Evolutionary conservation across 2,797 vertebrate genomes (phyloP).

Genomic region (Pachyuromys duprasi): DNA sequence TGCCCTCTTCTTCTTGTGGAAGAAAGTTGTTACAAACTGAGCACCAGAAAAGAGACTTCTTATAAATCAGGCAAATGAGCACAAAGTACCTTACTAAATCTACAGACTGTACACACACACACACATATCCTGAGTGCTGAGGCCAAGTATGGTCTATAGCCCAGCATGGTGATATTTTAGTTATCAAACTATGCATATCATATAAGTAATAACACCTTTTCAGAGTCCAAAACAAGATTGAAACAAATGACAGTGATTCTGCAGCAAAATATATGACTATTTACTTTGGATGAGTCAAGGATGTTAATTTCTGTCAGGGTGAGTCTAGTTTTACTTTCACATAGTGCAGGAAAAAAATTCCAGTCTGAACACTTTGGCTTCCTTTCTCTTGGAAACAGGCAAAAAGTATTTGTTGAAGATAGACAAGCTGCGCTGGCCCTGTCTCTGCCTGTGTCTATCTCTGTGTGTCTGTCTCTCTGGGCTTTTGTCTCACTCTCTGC

Average conservation of each 20-base stretch:
- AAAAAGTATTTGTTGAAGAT: neutral
- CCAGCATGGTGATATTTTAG: neutral
- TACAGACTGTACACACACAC: neutral
- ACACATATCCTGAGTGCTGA: too few relatives aligned
- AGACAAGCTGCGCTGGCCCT: too few relatives aligned
- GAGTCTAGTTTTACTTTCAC: constrained; percentile 39
- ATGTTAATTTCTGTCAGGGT: neutral
- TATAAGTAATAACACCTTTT: neutral
- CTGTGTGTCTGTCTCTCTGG: too few relatives aligned
- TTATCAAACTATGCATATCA: neutral
- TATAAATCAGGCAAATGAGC: neutral
- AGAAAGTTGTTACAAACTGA: neutral
- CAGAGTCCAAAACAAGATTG: neutral
- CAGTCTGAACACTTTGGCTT: neutral
- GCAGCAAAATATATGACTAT: constrained; percentile 33
- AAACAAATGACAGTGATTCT: constrained; percentile 34
- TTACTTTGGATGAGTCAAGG: constrained; percentile 21
- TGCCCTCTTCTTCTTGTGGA: neutral
- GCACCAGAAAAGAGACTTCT: neutral
- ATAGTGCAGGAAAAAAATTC: neutral
- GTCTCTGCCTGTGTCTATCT: too few relatives aligned
- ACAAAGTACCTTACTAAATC: neutral
- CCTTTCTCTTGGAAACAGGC: neutral
- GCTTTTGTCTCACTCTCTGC: too few relatives aligned
- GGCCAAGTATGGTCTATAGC: neutral